These are phyloP conservation scores for Trypoxylus dichotomus DNA, from an alignment of 1,140 invertebrate species.

Conservation along the genomic window DNA sequence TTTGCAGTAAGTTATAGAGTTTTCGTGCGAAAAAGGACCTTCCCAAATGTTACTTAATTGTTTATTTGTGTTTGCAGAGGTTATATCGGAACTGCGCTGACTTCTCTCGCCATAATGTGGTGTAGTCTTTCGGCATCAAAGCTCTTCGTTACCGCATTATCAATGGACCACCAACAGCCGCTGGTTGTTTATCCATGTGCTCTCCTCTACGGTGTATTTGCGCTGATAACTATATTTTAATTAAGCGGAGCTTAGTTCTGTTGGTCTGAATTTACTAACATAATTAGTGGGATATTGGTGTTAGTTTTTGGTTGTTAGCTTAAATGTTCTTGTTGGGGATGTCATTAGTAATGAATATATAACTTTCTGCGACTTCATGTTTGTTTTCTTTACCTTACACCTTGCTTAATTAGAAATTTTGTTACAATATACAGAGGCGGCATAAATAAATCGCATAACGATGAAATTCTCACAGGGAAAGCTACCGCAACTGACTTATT, in stretches of 20 bases:
- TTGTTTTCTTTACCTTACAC: too few species aligned
- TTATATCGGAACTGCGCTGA: conserved; percentile 62
- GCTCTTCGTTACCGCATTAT: conserved; percentile 75
- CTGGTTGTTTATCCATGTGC: conserved; percentile 84
- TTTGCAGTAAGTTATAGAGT: conserved; percentile 62
- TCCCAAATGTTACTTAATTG: conserved; percentile 6
- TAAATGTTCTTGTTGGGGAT: neutral
- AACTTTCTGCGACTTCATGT: neutral
- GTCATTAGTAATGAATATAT: neutral
- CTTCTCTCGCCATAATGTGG: conserved; percentile 74
- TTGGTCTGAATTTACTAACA: neutral
- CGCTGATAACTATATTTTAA: conserved; percentile 80
- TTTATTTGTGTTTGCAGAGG: conserved; percentile 49
- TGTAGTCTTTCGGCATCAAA: conserved; percentile 83
- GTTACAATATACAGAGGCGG: too few species aligned
- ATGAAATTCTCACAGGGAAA: too few species aligned
- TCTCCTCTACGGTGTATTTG: conserved; percentile 83
- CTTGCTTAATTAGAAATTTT: too few species aligned
- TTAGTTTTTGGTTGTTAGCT: neutral
- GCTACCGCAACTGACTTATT: too few species aligned
- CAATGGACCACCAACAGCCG: conserved; percentile 79
- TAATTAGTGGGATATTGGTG: neutral
- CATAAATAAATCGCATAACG: too few species aligned
- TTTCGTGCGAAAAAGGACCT: conserved; percentile 7
- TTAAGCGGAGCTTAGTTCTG: neutral